Percentiles rank a stretch among this genome's conserved stretches.
Evolutionary conservation across 2,888 invertebrate genomes (phyloP).

Genomic region (Acrobasis suavella): DNA sequence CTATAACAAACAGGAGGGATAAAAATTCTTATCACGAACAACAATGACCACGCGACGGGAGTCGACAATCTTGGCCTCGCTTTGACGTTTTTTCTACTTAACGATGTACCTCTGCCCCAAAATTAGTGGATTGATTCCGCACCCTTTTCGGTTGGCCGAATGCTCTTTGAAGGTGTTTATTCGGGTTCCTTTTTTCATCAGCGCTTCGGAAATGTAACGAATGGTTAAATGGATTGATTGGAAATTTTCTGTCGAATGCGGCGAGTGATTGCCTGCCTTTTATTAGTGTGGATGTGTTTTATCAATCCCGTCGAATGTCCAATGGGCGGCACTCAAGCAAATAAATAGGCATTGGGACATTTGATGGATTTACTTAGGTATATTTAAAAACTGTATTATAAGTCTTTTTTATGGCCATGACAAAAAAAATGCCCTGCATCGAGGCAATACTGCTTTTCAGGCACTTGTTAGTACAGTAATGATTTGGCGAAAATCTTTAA

Average conservation of each 20-base stretch:
- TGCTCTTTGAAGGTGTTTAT: slow-evolving; percentile 32
- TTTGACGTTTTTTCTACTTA: slow-evolving; percentile 23
- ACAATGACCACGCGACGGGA: slow-evolving; percentile 38
- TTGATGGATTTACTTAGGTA: no score
- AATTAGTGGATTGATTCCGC: slow-evolving; percentile 40
- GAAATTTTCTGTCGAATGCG: slow-evolving; percentile 11
- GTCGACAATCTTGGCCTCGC: slow-evolving; percentile 21
- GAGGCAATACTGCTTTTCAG: no score
- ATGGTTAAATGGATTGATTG: slow-evolving; percentile 16
- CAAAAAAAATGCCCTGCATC: no score
- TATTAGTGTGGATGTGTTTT: slow-evolving; percentile 6
- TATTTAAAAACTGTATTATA: no score
- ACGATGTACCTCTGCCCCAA: slow-evolving; percentile 30
- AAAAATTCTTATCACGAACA: slow-evolving; percentile 56
- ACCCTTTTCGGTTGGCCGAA: slow-evolving; percentile 37
- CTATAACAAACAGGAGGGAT: slow-evolving; percentile 45
- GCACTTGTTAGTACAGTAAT: no score
- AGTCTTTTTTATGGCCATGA: no score
- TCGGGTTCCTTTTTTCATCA: slow-evolving; percentile 22
- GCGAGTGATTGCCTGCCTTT: slow-evolving; percentile 4
- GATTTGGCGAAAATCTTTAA: no score
- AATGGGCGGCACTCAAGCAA: no score
- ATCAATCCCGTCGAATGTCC: background rate
- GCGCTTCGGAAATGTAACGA: slow-evolving; percentile 9
- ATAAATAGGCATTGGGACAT: no score